phyloP scores from a whole-genome alignment of 2,113 vertebrate genomes.

The Scortum barcoo region DNA sequence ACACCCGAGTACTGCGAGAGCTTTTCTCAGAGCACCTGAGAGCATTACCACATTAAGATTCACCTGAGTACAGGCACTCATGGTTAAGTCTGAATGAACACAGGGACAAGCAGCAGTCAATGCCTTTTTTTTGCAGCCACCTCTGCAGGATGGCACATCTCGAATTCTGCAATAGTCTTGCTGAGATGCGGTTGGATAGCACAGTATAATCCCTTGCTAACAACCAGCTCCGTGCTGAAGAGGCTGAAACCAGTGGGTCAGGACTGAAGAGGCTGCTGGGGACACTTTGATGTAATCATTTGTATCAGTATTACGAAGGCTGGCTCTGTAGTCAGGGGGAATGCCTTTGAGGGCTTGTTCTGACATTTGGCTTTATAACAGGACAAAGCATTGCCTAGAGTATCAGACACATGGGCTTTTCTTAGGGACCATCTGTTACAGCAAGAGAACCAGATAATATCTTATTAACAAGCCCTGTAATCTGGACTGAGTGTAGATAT shows the following conservation, averaged over 20 bases:
- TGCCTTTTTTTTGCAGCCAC: neutral
- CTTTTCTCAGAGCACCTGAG: constrained; percentile 46
- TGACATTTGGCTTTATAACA: constrained; percentile 56
- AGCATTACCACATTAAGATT: constrained; percentile 62
- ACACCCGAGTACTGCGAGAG: constrained; percentile 21
- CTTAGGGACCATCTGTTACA: constrained; percentile 49
- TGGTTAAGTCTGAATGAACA: constrained; percentile 58
- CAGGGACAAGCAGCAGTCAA: constrained; percentile 43
- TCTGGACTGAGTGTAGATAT: constrained; percentile 5
- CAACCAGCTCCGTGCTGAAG: constrained; percentile 28
- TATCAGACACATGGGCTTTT: constrained; percentile 40
- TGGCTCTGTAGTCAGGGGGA: neutral
- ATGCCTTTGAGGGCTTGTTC: constrained; percentile 38
- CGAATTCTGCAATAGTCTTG: constrained; percentile 37
- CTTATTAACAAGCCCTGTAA: neutral
- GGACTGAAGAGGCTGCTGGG: constrained; percentile 10
- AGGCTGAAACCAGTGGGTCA: constrained; percentile 30
- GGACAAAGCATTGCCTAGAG: constrained; percentile 36
- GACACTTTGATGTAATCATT: constrained; percentile 52
- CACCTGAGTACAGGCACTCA: constrained; percentile 36
- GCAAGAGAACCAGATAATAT: neutral
- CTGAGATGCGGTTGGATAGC: constrained; percentile 26
- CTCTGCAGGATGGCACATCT: constrained; percentile 6
- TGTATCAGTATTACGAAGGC: constrained; percentile 10
- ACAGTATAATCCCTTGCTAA: constrained; percentile 33